Base-by-base conservation (phyloP, 2,113 vertebrate species). In the Fregata magnificens region DNA sequence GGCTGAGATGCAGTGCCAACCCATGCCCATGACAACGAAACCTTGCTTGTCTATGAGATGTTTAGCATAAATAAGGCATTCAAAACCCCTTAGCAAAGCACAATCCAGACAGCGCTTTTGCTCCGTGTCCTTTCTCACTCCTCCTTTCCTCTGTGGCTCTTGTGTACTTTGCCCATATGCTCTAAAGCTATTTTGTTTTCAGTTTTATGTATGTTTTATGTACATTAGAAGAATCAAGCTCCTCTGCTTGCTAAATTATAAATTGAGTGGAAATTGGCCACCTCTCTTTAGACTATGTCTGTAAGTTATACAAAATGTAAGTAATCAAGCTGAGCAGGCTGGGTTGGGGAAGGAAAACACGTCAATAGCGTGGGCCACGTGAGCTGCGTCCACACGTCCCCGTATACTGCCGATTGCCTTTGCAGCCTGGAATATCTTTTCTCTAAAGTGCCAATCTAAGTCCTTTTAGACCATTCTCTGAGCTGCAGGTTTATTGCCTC, bases 191-290 rank as follows among this genome's bases (percentile, higher is more conserved):
- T 93, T 92, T 93, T 90, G 44, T 88, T 94, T 93, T 72, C 77
- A 56, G 67, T 80, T 93, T 93, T 82, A 95, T 86, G 90, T 91
- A 28, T 53, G 76, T 70, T 93, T 88, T 88, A 93, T 95, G 94
- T 86, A 95, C 97, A 97, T 93, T 58, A 95, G 88, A 93, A 88
- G 89, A 81, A 85, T 86, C 62, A 55, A 91, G 93, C 53, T 76
- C 53, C 42, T 92, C 69, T 71, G 62, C 74, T 66, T 83, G 71
- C 94, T 97, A 83, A 90, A 90, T 96, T 97, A 94, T 95, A 97
- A 96, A 97, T 76, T 79, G 86, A 88, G 80, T 82, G 81, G 89
- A 96, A 95, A 82, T 86, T 96, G 92, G 61, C 76, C 3, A 22
- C 56, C 71, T 93, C 88, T 81, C 38, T 81, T 92, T 88, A 81